Conservation (phyloP, 2,888 invertebrate species). For the Magallana nippona region DNA sequence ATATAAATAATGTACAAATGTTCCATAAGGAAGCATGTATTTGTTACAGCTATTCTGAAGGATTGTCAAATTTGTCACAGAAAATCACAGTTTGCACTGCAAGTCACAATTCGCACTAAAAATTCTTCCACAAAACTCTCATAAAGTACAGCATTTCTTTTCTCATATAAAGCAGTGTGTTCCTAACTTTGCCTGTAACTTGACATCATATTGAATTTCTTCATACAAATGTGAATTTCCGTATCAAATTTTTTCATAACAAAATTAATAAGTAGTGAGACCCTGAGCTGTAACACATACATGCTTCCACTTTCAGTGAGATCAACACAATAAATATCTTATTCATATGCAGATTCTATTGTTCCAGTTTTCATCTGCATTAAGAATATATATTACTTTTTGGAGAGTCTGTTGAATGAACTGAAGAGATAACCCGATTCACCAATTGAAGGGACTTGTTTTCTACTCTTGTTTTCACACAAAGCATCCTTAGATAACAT, state of each 20-base stretch:
- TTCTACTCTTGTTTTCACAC: no score
- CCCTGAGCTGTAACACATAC: neutral
- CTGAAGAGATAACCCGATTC: neutral
- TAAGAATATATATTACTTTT: conserved; percentile 1
- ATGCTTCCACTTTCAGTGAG: conserved; percentile 6
- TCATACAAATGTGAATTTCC: neutral
- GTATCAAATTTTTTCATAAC: neutral
- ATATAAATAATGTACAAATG: conserved; percentile 32
- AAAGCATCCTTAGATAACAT: no score
- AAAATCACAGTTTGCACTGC: no score
- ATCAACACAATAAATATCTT: conserved; percentile 28
- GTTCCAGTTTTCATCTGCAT: conserved; percentile 1
- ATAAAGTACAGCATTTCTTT: no score
- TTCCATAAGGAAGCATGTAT: neutral
- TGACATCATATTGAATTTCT: neutral
- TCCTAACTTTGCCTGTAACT: no score
- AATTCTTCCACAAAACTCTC: no score
- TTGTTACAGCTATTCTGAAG: neutral
- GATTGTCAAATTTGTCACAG: neutral
- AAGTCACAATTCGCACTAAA: no score
- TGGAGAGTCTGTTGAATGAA: neutral
- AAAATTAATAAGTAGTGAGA: neutral
- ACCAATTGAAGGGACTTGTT: neutral
- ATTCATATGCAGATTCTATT: neutral
- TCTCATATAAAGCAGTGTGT: no score